These are phyloP conservation scores for Harlomillsia oculata DNA, from an alignment of 1,140 invertebrate genomes.

Conservation along the genomic window DNA sequence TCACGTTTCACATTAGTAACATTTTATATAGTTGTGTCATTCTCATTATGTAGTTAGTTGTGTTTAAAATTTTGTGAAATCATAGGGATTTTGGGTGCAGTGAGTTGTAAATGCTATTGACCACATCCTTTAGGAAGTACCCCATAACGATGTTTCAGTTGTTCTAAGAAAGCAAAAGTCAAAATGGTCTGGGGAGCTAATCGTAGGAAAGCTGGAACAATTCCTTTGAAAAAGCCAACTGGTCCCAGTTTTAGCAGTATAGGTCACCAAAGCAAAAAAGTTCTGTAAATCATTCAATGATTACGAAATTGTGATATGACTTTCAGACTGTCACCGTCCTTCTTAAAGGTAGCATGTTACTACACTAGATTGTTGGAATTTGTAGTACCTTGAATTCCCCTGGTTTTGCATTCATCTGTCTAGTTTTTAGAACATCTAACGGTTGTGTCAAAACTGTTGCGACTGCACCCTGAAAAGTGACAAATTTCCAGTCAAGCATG, in stretches of 20 bases:
- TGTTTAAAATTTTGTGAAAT: too few species aligned
- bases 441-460: conserved; percentile 94
- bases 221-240: conserved; percentile 80
- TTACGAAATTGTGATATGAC: too few species aligned
- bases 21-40: too few species aligned
- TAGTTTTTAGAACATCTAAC: conserved; percentile 91
- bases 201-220: conserved; percentile 91
- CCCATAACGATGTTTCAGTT: conserved; percentile 79
- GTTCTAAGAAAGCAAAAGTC: conserved; percentile 95
- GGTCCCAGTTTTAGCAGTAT: conserved; percentile 85
- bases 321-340: not conserved
- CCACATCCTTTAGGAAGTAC: not conserved
- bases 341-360: too few species aligned
- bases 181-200: conserved; percentile 98
- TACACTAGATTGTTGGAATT: too few species aligned
- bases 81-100: too few species aligned
- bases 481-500: too few species aligned
- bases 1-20: too few species aligned
- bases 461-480: conserved; percentile 63
- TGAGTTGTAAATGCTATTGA: too few species aligned
- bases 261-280: conserved; percentile 41
- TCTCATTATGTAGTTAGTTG: too few species aligned
- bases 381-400: conserved; percentile 72
- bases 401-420: conserved; percentile 91
- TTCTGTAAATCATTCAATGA: too few species aligned